A percentile compares a stretch with the other conserved stretches of the same genome.
Evolutionary conservation across 2,113 vertebrate genomes (phyloP).

Genomic region (Larimichthys crocea): DNA sequence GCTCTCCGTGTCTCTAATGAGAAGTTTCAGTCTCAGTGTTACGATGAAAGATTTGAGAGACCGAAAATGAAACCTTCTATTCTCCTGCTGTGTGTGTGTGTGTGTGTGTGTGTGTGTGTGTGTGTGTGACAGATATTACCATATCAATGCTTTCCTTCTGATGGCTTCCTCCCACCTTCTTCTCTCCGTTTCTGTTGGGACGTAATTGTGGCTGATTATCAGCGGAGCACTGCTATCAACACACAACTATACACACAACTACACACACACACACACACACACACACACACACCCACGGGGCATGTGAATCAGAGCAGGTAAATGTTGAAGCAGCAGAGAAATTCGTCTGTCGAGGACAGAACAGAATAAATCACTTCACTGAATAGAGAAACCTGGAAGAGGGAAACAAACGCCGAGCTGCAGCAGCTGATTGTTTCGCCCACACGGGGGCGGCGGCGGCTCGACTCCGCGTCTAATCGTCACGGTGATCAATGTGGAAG

Average conservation of each 20-base stretch:
- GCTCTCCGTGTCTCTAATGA: constrained; percentile 20
- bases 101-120: neutral
- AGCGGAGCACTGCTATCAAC: neutral
- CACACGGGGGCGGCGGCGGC: neutral
- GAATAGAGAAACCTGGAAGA: constrained; percentile 6
- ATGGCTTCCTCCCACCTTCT: constrained; percentile 55
- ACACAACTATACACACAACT: neutral
- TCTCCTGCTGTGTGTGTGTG: constrained; percentile 26
- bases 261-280: constrained; percentile 20
- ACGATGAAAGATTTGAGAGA: constrained; percentile 48
- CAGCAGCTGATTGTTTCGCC: neutral
- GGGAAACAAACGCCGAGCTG: neutral
- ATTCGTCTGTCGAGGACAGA: constrained; percentile 11
- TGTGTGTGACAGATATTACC: constrained; percentile 45
- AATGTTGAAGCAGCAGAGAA: constrained; percentile 23
- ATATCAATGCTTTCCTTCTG: constrained; percentile 61
- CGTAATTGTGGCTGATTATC: constrained; percentile 51
- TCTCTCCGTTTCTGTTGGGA: constrained; percentile 43
- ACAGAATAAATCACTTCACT: constrained; percentile 30
- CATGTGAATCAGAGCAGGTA: constrained; percentile 37
- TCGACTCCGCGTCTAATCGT: no score
- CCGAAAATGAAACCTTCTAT: constrained; percentile 27
- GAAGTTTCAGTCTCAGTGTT: constrained; percentile 4
- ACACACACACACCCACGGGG: constrained; percentile 2
- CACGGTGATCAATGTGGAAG: no score